Percentiles rank a stretch among this genome's conserved stretches.
phyloP scores from a whole-genome alignment of 1,140 invertebrate species.

The Habropoda laboriosa region DNA sequence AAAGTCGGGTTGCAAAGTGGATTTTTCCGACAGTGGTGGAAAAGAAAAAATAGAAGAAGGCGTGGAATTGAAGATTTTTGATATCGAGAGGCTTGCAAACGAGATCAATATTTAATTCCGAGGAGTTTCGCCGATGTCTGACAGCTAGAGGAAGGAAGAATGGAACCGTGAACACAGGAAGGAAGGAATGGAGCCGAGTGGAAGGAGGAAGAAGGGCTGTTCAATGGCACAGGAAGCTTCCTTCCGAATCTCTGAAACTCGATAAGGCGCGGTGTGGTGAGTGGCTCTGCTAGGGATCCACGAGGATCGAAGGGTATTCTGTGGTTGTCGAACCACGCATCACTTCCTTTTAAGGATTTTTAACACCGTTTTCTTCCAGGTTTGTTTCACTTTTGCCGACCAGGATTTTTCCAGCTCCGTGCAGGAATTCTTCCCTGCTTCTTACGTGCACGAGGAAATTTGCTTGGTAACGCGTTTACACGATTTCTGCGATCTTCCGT shows the following conservation, averaged over 20 bases:
- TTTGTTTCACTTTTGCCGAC: no score
- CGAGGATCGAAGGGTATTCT: conserved; percentile 15
- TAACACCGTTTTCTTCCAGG: no score
- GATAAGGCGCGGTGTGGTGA: no score
- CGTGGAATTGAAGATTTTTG: no score
- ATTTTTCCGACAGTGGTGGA: no score
- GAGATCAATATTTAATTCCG: conserved; percentile 68
- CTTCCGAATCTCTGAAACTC: conserved; percentile 58
- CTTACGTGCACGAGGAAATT: no score
- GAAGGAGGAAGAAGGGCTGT: neutral
- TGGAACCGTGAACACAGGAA: conserved; percentile 11
- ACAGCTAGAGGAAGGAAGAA: conserved; percentile 28
- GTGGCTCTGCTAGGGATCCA: neutral
- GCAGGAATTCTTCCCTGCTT: no score
- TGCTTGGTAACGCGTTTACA: no score
- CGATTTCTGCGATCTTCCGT: no score
- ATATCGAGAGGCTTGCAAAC: conserved; percentile 51
- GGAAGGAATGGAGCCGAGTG: conserved; percentile 1
- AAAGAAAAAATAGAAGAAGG: no score
- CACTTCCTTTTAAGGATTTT: no score
- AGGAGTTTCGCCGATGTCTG: conserved; percentile 55
- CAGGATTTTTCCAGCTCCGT: no score
- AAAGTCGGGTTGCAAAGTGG: conserved; percentile 54
- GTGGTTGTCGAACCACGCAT: neutral
- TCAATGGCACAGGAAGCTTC: conserved; percentile 28